Evolutionary conservation across 1,140 invertebrate genomes (phyloP), one percentile per base, ranked within the genome.

Genomic region (Drosophila pachea): DNA sequence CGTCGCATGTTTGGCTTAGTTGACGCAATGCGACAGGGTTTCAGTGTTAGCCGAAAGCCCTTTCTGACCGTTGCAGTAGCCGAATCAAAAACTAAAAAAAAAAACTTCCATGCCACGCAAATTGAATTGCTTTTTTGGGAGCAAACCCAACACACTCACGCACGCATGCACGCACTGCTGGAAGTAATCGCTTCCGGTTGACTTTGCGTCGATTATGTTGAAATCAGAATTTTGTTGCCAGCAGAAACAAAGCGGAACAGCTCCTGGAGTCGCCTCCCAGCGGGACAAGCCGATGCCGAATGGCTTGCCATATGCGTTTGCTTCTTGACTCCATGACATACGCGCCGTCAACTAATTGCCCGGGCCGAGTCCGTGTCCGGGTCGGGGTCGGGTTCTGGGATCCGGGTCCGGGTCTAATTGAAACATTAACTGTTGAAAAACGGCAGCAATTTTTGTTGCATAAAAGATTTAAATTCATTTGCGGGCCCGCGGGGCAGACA

Each of bases 391-490:
- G 22, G 3, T 1, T 22, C 22, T 22, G 22, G 22, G 22, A 22
- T 22, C 22, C 22, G 22, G 22, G 22, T 22, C 68, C 76, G 55
- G 54, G 61, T 67, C 55, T 87, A 87, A 87, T 87, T 87, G 83
- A 87, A 79, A 87, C 83, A 87, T 87, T 87, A 87, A 87, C 83
- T 87, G 78, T 74, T 68, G 65, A 71, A 59, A 76, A 78, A 70
- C 69, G 73, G 61, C 77, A 81, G 77, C 77, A 65, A 67, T 65
- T 82, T 74, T 84, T 70, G 69, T 68, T 74, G 66, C 62, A 69
- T 68, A 68, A 65, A 70, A 87, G 78, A 83, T 87, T 87, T 87
- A 87, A 87, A 83, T 87, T 87, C 84, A 87, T 87, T 87, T 77
- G 61, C 66, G 55, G 55, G 40, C 32, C 40, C 43, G 42, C 40